These are phyloP conservation scores for Octopus bimaculoides DNA, from an alignment of 1,140 invertebrate species.

Conservation along the genomic window DNA sequence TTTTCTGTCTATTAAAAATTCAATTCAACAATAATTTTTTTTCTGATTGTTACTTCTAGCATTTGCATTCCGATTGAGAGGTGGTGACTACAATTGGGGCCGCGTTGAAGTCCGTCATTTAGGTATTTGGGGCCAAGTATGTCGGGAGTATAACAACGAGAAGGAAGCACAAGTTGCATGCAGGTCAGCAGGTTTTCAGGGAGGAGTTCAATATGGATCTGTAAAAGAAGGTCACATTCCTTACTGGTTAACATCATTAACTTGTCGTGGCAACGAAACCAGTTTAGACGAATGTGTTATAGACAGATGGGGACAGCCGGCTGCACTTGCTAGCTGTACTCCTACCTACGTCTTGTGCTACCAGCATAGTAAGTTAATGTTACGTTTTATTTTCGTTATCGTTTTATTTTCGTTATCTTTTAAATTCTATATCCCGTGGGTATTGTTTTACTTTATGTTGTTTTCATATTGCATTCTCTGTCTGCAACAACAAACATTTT, in stretches of 20 bases:
- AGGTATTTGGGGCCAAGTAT: constrained; percentile 75
- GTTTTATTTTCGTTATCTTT: background rate
- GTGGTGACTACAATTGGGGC: constrained; percentile 64
- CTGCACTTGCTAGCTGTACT: constrained; percentile 13
- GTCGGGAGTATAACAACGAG: constrained; percentile 73
- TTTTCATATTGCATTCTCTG: no score
- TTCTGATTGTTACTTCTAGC: constrained; percentile 23
- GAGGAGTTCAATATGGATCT: constrained; percentile 31
- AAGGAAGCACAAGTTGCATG: constrained; percentile 61
- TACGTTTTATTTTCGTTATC: background rate
- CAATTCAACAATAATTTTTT: background rate
- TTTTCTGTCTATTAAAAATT: no score
- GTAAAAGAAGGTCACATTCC: constrained; percentile 27
- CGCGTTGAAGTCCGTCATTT: constrained; percentile 70
- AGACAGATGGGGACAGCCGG: constrained; percentile 29
- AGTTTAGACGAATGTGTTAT: constrained; percentile 29
- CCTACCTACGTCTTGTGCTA: constrained; percentile 38
- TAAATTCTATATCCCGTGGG: no score
- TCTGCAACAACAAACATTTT: no score
- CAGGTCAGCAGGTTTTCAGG: constrained; percentile 24
- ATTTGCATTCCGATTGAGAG: constrained; percentile 62
- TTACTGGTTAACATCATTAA: constrained; percentile 67
- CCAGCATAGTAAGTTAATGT: constrained; percentile 30
- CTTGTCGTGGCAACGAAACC: constrained; percentile 28
- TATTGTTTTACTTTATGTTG: no score